Evolutionary conservation across 2,113 vertebrate genomes (phyloP), one percentile per base, ranked within the genome.

Genomic region (human): DNA sequence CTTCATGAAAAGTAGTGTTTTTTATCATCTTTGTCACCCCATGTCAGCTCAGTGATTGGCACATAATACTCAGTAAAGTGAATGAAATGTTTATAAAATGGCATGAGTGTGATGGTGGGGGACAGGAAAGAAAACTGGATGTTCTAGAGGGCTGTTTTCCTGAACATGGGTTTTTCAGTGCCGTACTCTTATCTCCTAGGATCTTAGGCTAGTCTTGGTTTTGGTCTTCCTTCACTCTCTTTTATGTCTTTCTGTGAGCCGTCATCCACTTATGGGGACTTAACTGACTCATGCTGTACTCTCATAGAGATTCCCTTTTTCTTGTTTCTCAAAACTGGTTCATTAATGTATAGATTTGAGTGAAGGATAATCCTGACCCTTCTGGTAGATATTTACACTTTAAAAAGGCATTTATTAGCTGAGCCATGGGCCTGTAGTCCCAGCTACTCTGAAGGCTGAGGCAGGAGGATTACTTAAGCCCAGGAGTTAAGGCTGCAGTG

Each of bases 1-100:
- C 25, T 93, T 96, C 45, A 73, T 84, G 45, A 85, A 93, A 95
- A 95, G 70, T 17, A 73, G 64, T 85, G 59, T 48, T 89, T 35
- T 84, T 83, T 76, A 23, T 81, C 18, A 82, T 75, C 23, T 64
- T 85, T 75, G 38, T 95, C 93, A 12, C 11, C 8, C 66, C 45
- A 59, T 84, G 48, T 52, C 85, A 75, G 52, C 30, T 73, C 80
- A 86, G 25, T 92, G 76, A 70, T 92, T 92, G 30, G 4, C n/a
- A 89, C 18, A 35, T 76, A 88, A 50, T 89, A 85, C 48, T 76
- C 22, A 78, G 5, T 81, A 96, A 40, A 92, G n/a, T 92, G 20
- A 92, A 79, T 25, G 5, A 82, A 88, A 50, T 68, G 40, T 40
- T 78, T 88, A 83, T 83, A 32, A 82, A 81, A 81, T 55, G n/a